Conservation (phyloP, 2,888 invertebrate species). For the Cheiracanthium punctorium region DNA sequence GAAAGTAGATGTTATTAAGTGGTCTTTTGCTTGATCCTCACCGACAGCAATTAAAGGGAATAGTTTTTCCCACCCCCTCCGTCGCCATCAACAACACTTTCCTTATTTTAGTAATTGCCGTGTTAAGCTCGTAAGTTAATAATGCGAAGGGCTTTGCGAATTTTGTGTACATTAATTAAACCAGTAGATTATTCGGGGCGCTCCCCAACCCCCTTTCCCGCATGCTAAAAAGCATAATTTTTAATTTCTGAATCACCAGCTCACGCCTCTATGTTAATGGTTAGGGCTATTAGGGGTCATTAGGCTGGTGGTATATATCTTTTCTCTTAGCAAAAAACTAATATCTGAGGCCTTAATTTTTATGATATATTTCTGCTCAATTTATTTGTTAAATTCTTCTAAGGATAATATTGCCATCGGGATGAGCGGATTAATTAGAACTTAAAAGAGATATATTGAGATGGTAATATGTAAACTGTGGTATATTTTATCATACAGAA, state of each 20-base stretch:
- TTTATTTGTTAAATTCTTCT: too few species aligned
- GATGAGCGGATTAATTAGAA: too few species aligned
- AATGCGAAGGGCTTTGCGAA: slow-evolving; percentile 28
- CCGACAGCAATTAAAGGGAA: slow-evolving; percentile 66
- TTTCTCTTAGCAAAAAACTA: neutral
- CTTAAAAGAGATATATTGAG: too few species aligned
- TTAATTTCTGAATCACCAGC: slow-evolving; percentile 33
- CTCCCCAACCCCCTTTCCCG: neutral
- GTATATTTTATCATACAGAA: too few species aligned
- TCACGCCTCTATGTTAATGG: slow-evolving; percentile 29
- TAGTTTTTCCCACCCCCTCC: slow-evolving; percentile 21
- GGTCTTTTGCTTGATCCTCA: slow-evolving; percentile 22
- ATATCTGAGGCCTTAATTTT: neutral
- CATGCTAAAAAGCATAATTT: slow-evolving; percentile 36
- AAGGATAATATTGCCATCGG: too few species aligned
- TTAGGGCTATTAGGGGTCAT: slow-evolving; percentile 38
- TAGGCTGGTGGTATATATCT: neutral
- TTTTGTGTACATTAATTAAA: slow-evolving; percentile 59
- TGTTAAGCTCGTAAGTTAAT: slow-evolving; percentile 29
- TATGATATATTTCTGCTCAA: neutral
- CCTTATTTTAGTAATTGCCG: slow-evolving; percentile 40
- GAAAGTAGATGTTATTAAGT: slow-evolving; percentile 55
- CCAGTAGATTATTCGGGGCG: slow-evolving; percentile 48
- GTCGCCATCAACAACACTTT: neutral
- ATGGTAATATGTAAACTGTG: too few species aligned